Conservation (phyloP, 2,113 vertebrate species). For the Mobula birostris region DNA sequence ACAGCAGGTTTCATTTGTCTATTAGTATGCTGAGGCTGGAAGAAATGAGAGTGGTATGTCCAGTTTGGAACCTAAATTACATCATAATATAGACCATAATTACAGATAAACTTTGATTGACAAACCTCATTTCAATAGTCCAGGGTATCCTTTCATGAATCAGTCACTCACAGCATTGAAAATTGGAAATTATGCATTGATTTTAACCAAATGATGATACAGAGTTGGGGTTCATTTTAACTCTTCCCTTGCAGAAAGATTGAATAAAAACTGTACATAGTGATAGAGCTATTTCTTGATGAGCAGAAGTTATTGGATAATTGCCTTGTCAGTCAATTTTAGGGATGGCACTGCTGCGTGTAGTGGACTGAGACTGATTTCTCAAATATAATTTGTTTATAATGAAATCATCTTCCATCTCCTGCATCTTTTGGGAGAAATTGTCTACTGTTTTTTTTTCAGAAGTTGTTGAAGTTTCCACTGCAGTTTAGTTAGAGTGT, state of each 20-base stretch:
- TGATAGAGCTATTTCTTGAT: no score
- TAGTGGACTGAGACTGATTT: no score
- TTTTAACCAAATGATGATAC: background rate
- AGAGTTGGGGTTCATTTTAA: background rate
- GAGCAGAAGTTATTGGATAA: no score
- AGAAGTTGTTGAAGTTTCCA: no score
- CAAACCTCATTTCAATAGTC: background rate
- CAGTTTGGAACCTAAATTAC: background rate
- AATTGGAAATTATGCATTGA: background rate
- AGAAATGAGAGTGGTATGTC: background rate
- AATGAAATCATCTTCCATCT: no score
- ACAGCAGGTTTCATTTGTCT: background rate
- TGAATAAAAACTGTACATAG: background rate
- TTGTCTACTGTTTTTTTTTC: no score
- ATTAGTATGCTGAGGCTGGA: background rate
- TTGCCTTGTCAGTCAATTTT: no score
- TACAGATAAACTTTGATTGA: background rate
- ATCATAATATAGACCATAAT: background rate
- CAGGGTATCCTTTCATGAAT: background rate
- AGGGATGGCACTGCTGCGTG: no score
- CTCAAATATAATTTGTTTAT: no score
- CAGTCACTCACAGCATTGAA: background rate
- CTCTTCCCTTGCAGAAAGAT: background rate
- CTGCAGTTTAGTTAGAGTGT: no score
- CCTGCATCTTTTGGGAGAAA: no score